phyloP scores from a whole-genome alignment of 2,113 vertebrate species.

The Damaliscus lunatus region DNA sequence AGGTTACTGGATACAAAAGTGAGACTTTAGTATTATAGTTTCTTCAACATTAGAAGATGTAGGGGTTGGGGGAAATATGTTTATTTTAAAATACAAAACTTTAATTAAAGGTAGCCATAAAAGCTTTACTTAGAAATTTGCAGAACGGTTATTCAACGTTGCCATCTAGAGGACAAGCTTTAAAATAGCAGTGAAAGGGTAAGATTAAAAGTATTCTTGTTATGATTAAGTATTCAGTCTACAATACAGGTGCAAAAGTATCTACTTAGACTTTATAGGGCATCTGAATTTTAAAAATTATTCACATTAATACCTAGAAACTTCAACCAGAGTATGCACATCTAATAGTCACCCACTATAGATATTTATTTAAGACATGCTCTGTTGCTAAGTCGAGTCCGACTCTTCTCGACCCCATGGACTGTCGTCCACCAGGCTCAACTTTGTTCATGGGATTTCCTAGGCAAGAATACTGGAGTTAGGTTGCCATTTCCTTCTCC shows the following conservation, averaged over 20 bases:
- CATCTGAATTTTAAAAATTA: neutral
- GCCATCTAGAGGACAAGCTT: constrained; percentile 81
- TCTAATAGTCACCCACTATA: too few relatives aligned
- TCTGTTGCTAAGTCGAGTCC: neutral
- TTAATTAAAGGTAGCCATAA: constrained; percentile 73
- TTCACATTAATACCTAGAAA: neutral
- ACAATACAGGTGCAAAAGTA: neutral
- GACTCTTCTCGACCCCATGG: neutral
- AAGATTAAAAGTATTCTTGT: neutral
- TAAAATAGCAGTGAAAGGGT: constrained; percentile 4
- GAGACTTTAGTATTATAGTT: neutral
- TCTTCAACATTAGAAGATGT: constrained; percentile 54
- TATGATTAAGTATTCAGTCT: constrained; percentile 8
- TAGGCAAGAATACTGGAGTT: neutral
- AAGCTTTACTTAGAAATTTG: constrained; percentile 8
- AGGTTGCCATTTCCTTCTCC: neutral
- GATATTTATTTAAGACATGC: neutral
- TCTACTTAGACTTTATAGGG: neutral
- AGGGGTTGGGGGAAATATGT: constrained; percentile 35
- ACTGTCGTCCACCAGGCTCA: neutral
- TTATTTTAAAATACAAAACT: constrained; percentile 68
- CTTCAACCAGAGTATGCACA: neutral
- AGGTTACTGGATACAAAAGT: constrained; percentile 50
- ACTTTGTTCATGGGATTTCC: neutral
- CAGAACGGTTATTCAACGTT: constrained; percentile 80